These are phyloP conservation scores for Abscondita cerata DNA, from an alignment of 2,888 invertebrate species.

Conservation along the genomic window DNA sequence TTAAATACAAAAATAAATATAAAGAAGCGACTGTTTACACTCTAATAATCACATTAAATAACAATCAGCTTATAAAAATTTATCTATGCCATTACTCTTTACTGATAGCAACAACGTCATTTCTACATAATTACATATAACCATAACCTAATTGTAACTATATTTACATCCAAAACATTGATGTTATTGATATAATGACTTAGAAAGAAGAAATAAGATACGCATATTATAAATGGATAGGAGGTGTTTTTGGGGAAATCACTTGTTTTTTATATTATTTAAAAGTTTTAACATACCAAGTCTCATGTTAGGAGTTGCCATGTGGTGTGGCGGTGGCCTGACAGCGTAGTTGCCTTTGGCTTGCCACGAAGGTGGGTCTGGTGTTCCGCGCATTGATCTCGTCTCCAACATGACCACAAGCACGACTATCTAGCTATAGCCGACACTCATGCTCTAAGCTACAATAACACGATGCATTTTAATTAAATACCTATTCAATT, in stretches of 20 bases:
- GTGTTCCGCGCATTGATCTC: slow-evolving; percentile 77
- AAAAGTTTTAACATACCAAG: slow-evolving; percentile 58
- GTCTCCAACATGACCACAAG: slow-evolving; percentile 73
- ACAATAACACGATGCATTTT: slow-evolving; percentile 35
- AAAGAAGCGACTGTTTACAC: slow-evolving; percentile 3
- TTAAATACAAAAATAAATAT: background rate
- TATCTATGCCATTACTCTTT: slow-evolving; percentile 22
- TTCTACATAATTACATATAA: slow-evolving; percentile 3
- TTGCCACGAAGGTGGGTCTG: slow-evolving; percentile 69
- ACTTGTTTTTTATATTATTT: too few species aligned
- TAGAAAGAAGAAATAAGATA: too few species aligned
- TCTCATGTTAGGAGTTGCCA: slow-evolving; percentile 56
- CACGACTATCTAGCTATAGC: slow-evolving; percentile 46
- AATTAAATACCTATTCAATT: background rate
- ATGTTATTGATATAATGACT: too few species aligned
- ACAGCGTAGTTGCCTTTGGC: slow-evolving; percentile 61
- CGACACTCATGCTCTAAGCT: slow-evolving; percentile 49
- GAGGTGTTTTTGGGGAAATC: too few species aligned
- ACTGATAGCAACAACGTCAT: slow-evolving; percentile 17
- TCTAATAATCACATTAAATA: slow-evolving; percentile 7
- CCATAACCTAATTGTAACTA: background rate
- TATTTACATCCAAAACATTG: too few species aligned
- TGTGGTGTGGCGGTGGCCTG: slow-evolving; percentile 56
- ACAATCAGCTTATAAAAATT: background rate
- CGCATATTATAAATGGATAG: background rate